Conservation (phyloP, 2,888 invertebrate genomes). For the Drosophila acutilabella region DNA sequence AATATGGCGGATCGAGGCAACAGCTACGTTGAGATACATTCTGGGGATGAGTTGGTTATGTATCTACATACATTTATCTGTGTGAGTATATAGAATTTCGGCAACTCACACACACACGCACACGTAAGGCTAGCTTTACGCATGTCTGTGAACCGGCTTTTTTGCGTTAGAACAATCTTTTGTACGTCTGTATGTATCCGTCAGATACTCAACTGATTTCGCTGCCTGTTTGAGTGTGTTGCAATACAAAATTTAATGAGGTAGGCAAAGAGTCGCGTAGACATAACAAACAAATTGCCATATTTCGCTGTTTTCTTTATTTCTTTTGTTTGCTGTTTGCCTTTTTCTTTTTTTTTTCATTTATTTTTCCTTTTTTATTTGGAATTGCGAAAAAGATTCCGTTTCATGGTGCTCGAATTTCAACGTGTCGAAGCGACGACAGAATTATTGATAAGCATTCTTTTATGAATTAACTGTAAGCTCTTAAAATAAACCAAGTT, state of each 20-base stretch:
- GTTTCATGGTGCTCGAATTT: constrained; percentile 28
- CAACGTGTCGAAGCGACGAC: constrained; percentile 36
- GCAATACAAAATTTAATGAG: constrained; percentile 82
- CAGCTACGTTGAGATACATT: constrained; percentile 8
- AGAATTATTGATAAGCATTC: constrained; percentile 47
- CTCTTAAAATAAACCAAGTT: constrained; percentile 6
- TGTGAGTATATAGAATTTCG: constrained; percentile 22
- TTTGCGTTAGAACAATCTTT: constrained; percentile 63
- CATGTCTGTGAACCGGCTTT: constrained; percentile 78
- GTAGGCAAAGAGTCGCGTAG: constrained; percentile 75
- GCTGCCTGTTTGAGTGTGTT: constrained; percentile 31
- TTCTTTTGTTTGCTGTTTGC: background rate
- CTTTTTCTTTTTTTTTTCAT: too few species aligned
- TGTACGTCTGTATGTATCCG: constrained; percentile 42
- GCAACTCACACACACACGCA: constrained; percentile 27
- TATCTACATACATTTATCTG: constrained; percentile 1
- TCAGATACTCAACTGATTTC: constrained; percentile 51
- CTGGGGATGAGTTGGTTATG: constrained; percentile 7
- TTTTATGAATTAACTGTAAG: constrained; percentile 44
- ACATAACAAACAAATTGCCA: constrained; percentile 21
- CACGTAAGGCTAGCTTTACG: constrained; percentile 56
- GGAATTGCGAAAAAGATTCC: background rate
- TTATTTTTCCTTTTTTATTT: constrained; percentile 7
- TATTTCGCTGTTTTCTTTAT: background rate
- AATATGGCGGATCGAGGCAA: constrained; percentile 64